phyloP scores from a whole-genome alignment of 2,113 vertebrate species.

The Chaetura pelagica region DNA sequence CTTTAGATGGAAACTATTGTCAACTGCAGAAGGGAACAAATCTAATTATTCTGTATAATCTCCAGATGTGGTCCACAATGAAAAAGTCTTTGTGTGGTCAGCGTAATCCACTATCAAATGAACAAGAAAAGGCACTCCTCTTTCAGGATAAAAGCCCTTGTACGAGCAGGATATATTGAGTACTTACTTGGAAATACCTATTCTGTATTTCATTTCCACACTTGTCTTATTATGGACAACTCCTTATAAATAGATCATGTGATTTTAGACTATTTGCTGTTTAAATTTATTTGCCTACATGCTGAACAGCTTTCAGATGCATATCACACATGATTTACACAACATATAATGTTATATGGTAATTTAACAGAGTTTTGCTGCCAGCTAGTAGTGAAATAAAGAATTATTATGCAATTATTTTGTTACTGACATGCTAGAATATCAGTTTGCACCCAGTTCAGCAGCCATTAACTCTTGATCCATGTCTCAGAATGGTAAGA shows the following conservation, averaged over 20 bases:
- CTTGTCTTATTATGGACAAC: neutral
- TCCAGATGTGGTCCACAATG: neutral
- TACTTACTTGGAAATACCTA: neutral
- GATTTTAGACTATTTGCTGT: neutral
- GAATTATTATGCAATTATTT: neutral
- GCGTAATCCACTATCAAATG: neutral
- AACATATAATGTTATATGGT: neutral
- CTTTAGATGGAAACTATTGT: neutral
- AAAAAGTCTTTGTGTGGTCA: neutral
- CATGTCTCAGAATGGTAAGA: neutral
- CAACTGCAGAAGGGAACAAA: fast-evolving
- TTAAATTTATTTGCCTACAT: neutral
- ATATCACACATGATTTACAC: neutral
- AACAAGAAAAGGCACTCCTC: neutral
- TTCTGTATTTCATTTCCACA: neutral
- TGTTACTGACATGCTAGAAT: neutral
- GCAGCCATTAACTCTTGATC: neutral
- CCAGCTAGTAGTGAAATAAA: neutral
- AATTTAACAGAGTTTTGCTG: conserved; percentile 1
- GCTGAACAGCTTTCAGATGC: neutral
- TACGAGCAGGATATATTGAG: neutral
- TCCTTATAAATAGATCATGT: neutral
- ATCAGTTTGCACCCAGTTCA: neutral
- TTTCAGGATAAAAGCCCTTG: neutral
- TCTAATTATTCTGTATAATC: neutral